Evolutionary conservation across 2,113 vertebrate genomes (phyloP).

Genomic region (Garra rufa): DNA sequence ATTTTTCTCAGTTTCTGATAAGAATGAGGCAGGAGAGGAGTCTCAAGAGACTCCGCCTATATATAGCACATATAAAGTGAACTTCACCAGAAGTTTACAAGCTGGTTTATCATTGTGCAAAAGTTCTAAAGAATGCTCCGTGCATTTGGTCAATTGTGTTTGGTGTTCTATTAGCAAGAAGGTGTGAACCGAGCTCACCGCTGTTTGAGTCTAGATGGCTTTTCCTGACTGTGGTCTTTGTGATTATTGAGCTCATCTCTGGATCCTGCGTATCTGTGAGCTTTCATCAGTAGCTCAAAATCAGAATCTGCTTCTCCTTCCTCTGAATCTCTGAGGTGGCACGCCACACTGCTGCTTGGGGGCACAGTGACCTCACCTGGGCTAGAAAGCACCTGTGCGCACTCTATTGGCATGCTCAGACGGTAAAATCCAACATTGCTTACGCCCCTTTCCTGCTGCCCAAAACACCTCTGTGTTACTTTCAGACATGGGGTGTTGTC

Average conservation of each 20-base stretch:
- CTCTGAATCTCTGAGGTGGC: conserved; percentile 86
- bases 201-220: conserved; percentile 91
- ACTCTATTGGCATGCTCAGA: conserved; percentile 92
- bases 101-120: no score
- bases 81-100: no score
- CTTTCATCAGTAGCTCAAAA: conserved; percentile 97
- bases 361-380: conserved; percentile 77
- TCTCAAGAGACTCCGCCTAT: no score
- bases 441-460: conserved; percentile 76
- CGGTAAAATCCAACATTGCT: conserved; percentile 88
- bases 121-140: no score
- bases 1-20: no score
- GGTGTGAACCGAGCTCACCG: conserved; percentile 73
- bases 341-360: conserved; percentile 73
- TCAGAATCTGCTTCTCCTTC: conserved; percentile 90
- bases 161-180: neutral
- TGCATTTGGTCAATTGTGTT: no score
- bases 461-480: conserved; percentile 85
- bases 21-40: no score
- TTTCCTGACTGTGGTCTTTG: conserved; percentile 92
- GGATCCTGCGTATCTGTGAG: conserved; percentile 84
- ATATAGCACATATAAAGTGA: no score
- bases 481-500: conserved; percentile 87
- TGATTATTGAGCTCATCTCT: conserved; percentile 90
- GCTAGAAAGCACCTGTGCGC: conserved; percentile 84